Base-by-base conservation (phyloP, 2,113 vertebrate species). In the Willisornis vidua region DNA sequence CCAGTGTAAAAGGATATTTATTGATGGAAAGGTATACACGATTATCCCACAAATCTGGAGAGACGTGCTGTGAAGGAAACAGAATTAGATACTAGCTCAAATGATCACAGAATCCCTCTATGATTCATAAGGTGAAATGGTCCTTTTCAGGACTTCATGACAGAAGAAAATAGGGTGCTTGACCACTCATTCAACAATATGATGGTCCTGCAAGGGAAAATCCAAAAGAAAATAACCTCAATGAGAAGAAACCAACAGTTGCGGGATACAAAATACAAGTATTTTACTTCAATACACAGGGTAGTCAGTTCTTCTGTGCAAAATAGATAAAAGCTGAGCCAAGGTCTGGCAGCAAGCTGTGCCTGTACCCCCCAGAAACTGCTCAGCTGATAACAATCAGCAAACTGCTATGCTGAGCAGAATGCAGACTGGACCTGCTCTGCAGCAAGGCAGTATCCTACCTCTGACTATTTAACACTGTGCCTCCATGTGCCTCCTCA, bases 1-100 rank as follows among this genome's bases (percentile, higher is more conserved):
- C 25, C 13, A 37, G 0, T 51, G 41, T 94, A 68, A 71, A 77
- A 74, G 18, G 19, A 92, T 13, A 12, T 97, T 97, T 96, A 96
- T 78, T 96, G 51, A 28, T 41, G 51, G 33, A 77, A 78, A 84
- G 2, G 2, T 35, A 33, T 19, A 72, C 15, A 8, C 37, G 39
- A 67, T 93, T 80, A 63, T 71, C 33, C 26, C 52, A 78, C 13
- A 51, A 26, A 48, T 58, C 35, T 57, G 70, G 28, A 86, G 43
- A 90, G 28, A 54, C 10, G 61, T 58, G 35, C 43, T 2, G 0
- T 75, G 48, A 84, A 78, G 31, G 33, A 70, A 90, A 76, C 19
- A 58, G 26, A 59, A 85, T 68, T 35, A 77, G 52, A 61, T 35
- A 55, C 48, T 31, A 49, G 52, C 41, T 94, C 68, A 72, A 67